Evolutionary conservation across 2,888 invertebrate genomes (phyloP).

Genomic region (Spialia ferax): DNA sequence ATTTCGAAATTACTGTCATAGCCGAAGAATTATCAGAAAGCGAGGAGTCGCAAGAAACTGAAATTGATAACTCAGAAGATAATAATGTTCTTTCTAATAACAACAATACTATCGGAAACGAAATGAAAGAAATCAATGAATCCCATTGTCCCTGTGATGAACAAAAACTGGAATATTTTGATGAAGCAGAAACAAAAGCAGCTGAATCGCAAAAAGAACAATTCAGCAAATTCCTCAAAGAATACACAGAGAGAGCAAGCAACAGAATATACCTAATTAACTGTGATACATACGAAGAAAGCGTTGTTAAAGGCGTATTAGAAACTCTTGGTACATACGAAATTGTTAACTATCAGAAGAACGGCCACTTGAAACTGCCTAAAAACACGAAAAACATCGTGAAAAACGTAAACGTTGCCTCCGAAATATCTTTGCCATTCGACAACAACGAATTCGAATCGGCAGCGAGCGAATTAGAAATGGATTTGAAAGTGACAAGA

Average conservation of each 20-base stretch:
- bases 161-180: slow-evolving; percentile 65
- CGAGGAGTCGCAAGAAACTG: slow-evolving; percentile 51
- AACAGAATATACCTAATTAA: slow-evolving; percentile 71
- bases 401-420: slow-evolving; percentile 64
- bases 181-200: slow-evolving; percentile 68
- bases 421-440: slow-evolving; percentile 68
- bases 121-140: slow-evolving; percentile 28
- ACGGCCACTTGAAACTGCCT: slow-evolving; percentile 67
- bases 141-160: slow-evolving; percentile 44
- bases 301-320: slow-evolving; percentile 65
- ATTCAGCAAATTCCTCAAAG: slow-evolving; percentile 65
- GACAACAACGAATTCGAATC: slow-evolving; percentile 48
- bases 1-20: slow-evolving; percentile 68
- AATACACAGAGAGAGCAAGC: slow-evolving; percentile 51
- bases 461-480: slow-evolving; percentile 35
- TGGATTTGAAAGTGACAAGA: slow-evolving; percentile 28
- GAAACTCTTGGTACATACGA: slow-evolving; percentile 65
- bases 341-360: slow-evolving; percentile 72
- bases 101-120: slow-evolving; percentile 35
- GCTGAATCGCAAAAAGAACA: slow-evolving; percentile 68
- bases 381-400: slow-evolving; percentile 62
- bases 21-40: slow-evolving; percentile 68
- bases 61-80: slow-evolving; percentile 9
- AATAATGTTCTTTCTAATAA: neutral
- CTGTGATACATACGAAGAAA: slow-evolving; percentile 74